A percentile compares a stretch with the other conserved stretches of the same genome.
Evolutionary conservation across 2,888 invertebrate species (phyloP).

Genomic region (Deilephila elpenor): DNA sequence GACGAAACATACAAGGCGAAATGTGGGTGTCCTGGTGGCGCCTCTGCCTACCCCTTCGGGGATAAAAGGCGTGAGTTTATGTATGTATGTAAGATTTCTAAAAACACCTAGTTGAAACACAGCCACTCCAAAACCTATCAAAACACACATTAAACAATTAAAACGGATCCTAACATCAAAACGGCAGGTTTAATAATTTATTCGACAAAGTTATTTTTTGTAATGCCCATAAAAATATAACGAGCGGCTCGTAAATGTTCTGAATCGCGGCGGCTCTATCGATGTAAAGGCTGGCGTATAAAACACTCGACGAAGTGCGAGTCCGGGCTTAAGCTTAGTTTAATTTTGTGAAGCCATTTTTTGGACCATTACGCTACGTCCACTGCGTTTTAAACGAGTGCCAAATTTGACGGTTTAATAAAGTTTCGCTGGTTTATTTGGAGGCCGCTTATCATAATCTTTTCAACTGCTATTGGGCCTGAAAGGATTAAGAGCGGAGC

Average conservation of each 20-base stretch:
- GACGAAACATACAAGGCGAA: too few species aligned
- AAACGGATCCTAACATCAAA: conserved; percentile 71
- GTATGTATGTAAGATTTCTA: too few species aligned
- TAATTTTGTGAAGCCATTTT: conserved; percentile 68
- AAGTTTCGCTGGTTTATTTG: conserved; percentile 50
- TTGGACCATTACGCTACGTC: conserved; percentile 60
- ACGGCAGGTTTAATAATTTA: conserved; percentile 70
- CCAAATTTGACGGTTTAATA: conserved; percentile 57
- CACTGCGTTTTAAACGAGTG: conserved; percentile 58
- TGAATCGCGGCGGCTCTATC: conserved; percentile 68
- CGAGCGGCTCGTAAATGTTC: conserved; percentile 69
- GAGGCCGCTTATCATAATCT: conserved; percentile 54
- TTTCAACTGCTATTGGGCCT: conserved; percentile 49
- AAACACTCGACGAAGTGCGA: conserved; percentile 52
- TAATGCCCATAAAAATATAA: conserved; percentile 80
- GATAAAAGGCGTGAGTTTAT: too few species aligned
- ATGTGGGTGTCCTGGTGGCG: too few species aligned
- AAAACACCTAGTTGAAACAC: too few species aligned
- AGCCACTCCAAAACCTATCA: neutral
- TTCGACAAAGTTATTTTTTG: conserved; percentile 78
- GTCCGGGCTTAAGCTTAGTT: conserved; percentile 60
- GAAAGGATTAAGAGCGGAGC: conserved; percentile 47
- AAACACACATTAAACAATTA: conserved; percentile 44
- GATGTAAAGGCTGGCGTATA: conserved; percentile 64
- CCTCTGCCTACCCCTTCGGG: too few species aligned